Percentiles rank a stretch among this genome's conserved stretches.
These are phyloP conservation scores for Daboia siamensis DNA, from an alignment of 2,113 vertebrate species.

Conservation along the genomic window DNA sequence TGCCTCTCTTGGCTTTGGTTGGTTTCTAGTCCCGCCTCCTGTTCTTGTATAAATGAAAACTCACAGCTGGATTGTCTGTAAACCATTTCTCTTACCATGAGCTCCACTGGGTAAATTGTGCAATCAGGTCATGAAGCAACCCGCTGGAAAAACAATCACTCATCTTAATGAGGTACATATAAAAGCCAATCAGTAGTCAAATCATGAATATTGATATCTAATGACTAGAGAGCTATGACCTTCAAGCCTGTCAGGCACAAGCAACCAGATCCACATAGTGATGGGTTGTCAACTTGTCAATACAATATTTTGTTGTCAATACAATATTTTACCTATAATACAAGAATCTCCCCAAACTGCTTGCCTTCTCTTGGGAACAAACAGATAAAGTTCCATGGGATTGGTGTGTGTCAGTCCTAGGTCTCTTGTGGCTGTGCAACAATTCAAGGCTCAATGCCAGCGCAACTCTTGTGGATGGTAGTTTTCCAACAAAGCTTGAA, in stretches of 20 bases:
- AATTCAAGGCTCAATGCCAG: neutral
- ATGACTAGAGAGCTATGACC: conserved; percentile 62
- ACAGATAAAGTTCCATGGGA: neutral
- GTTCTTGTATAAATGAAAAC: conserved; percentile 71
- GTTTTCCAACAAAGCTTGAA: conserved; percentile 36
- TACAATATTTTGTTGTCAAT: too few relatives aligned
- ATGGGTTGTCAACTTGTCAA: too few relatives aligned
- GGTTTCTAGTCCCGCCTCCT: conserved; percentile 69
- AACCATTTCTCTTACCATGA: conserved; percentile 68
- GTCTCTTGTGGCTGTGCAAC: neutral
- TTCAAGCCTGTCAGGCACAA: conserved; percentile 36
- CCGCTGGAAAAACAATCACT: conserved; percentile 59
- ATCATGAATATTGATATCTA: conserved; percentile 61
- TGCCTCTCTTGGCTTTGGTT: conserved; percentile 70
- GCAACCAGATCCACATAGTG: neutral
- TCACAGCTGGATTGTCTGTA: conserved; percentile 78
- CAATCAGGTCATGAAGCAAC: conserved; percentile 46
- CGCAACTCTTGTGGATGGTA: neutral
- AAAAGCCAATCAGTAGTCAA: conserved; percentile 56
- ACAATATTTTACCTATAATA: neutral
- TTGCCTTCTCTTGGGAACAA: neutral
- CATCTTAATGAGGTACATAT: conserved; percentile 52
- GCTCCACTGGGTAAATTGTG: conserved; percentile 62
- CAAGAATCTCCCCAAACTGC: neutral
- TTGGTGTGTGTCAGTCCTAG: neutral